A percentile compares a stretch with the other conserved stretches of the same genome.
Evolutionary conservation across 2,888 invertebrate species (phyloP).

Genomic region (Sarcophaga variegata): DNA sequence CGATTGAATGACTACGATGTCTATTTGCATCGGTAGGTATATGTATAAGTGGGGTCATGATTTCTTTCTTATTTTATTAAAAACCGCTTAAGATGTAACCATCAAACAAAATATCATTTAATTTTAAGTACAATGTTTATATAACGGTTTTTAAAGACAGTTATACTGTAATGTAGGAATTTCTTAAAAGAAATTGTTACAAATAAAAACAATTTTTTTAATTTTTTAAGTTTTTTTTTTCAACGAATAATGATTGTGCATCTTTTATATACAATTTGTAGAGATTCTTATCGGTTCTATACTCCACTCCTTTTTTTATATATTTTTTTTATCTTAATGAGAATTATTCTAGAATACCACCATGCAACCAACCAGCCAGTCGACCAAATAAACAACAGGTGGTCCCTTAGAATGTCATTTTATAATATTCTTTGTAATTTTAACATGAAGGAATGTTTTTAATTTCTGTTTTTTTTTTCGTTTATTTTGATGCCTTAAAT

Average conservation of each 20-base stretch:
- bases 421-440: conserved; percentile 38
- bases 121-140: conserved; percentile 14
- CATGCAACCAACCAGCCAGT: conserved; percentile 35
- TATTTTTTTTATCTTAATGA: background rate
- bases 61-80: conserved; percentile 17
- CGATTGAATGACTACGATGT: background rate
- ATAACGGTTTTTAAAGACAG: conserved; percentile 25
- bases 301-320: conserved; percentile 48
- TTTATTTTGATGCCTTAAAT: background rate
- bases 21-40: background rate
- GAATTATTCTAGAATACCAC: background rate
- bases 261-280: conserved; percentile 4
- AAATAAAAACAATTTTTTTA: background rate
- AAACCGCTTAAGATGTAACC: conserved; percentile 5
- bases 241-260: background rate
- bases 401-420: conserved; percentile 46
- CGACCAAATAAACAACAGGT: conserved; percentile 48
- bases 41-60: conserved; percentile 12
- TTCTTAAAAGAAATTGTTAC: background rate
- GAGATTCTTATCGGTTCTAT: conserved; percentile 20
- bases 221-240: background rate
- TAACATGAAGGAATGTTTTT: conserved; percentile 25
- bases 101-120: conserved; percentile 5
- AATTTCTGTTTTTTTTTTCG: background rate
- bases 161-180: background rate